These are phyloP conservation scores for Epicauta chinensis DNA, from an alignment of 1,140 invertebrate genomes.

Conservation along the genomic window DNA sequence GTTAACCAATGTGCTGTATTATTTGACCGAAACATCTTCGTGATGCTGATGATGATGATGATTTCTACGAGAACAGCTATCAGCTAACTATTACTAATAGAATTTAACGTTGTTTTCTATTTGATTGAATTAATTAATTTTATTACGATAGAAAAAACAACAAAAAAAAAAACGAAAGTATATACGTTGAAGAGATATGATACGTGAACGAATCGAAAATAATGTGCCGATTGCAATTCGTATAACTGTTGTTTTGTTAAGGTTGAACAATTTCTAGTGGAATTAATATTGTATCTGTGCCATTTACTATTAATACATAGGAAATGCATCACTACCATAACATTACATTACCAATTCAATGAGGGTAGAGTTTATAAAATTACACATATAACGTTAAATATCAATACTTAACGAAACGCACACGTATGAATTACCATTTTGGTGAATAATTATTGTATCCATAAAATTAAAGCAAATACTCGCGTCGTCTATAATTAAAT, in stretches of 20 bases:
- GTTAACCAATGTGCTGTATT: background rate
- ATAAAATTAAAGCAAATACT: no score
- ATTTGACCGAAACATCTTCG: no score
- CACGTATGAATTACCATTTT: no score
- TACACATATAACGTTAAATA: background rate
- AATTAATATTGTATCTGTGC: slow-evolving; percentile 4
- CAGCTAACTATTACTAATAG: no score
- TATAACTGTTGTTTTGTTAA: no score
- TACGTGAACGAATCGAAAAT: no score
- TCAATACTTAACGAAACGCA: no score
- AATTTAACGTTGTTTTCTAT: no score
- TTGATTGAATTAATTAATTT: slow-evolving; percentile 4
- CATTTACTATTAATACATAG: slow-evolving; percentile 3
- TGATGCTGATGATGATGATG: no score
- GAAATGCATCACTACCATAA: slow-evolving; percentile 12
- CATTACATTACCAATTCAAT: slow-evolving; percentile 10
- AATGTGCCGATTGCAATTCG: background rate
- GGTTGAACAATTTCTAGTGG: background rate
- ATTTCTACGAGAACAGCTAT: no score
- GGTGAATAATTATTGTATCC: no score
- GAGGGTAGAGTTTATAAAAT: slow-evolving; percentile 6
- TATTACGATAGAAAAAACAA: background rate
- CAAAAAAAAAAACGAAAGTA: slow-evolving; percentile 2
- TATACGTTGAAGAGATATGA: background rate
- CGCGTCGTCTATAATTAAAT: no score